Percentiles rank a stretch among this genome's conserved stretches.
Conservation (phyloP, 2,888 invertebrate genomes). For the Chironomus tentans region DNA sequence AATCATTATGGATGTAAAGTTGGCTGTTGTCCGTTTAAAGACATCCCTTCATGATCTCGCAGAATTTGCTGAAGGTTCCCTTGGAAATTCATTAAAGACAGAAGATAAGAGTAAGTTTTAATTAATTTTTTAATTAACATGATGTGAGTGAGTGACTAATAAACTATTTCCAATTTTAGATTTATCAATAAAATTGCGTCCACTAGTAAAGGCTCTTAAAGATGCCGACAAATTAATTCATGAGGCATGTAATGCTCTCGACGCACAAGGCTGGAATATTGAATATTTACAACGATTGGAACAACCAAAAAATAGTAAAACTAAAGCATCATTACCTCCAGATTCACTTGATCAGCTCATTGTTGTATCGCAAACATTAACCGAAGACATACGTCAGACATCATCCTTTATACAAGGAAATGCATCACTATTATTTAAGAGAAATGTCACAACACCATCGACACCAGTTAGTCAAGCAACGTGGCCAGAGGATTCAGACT, state of each 20-base stretch:
- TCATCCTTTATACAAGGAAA: slow-evolving; percentile 86
- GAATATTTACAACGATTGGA: slow-evolving; percentile 50
- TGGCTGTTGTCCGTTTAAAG: slow-evolving; percentile 66
- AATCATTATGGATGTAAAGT: slow-evolving; percentile 71
- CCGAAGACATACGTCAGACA: slow-evolving; percentile 80
- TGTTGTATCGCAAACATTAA: slow-evolving; percentile 75
- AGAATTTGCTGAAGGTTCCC: slow-evolving; percentile 78
- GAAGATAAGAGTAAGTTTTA: slow-evolving; percentile 60
- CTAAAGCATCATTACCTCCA: slow-evolving; percentile 43
- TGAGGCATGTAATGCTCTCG: slow-evolving; percentile 64
- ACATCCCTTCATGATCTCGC: slow-evolving; percentile 78
- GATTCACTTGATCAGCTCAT: slow-evolving; percentile 85
- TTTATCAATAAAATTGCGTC: slow-evolving; percentile 62
- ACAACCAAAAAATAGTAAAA: slow-evolving; percentile 39
- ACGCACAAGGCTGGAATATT: slow-evolving; percentile 69
- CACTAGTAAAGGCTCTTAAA: slow-evolving; percentile 67
- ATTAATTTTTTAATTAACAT: neutral
- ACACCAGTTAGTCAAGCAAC: slow-evolving; percentile 42
- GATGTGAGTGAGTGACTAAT: neutral
- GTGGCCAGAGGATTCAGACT: slow-evolving; percentile 81
- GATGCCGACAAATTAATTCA: slow-evolving; percentile 73
- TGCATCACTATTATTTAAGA: slow-evolving; percentile 68
- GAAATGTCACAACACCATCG: slow-evolving; percentile 39
- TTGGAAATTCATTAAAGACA: slow-evolving; percentile 76
- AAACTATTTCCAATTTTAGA: slow-evolving; percentile 35